These are phyloP conservation scores for Urocynchramus pylzowi DNA, from an alignment of 2,113 vertebrate genomes.

Conservation along the genomic window DNA sequence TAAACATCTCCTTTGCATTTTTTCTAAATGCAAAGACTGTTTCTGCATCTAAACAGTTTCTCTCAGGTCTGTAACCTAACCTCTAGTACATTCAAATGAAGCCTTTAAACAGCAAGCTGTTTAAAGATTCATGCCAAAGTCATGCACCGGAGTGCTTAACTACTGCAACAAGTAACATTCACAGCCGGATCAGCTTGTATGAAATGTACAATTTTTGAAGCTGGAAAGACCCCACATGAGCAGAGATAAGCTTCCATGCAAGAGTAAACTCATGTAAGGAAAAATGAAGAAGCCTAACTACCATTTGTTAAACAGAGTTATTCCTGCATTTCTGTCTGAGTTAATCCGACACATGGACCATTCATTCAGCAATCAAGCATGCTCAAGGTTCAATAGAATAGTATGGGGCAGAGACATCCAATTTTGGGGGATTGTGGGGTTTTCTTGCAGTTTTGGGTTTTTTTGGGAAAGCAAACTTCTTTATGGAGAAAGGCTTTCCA, in stretches of 20 bases:
- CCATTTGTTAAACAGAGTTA: background rate
- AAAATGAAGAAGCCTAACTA: background rate
- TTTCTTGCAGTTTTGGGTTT: background rate
- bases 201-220: slow-evolving; percentile 5
- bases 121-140: background rate
- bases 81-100: background rate
- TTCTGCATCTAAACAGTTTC: background rate
- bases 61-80: background rate
- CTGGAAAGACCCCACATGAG: background rate
- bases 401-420: background rate
- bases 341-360: background rate
- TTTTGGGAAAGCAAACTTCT: background rate
- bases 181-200: background rate
- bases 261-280: background rate
- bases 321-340: background rate
- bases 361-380: background rate
- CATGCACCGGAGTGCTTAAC: background rate
- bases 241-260: background rate
- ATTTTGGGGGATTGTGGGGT: background rate
- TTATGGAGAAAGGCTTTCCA: background rate
- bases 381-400: background rate
- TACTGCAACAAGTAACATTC: slow-evolving; percentile 9
- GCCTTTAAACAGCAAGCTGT: slow-evolving; percentile 3
- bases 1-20: background rate
- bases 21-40: background rate